phyloP scores from a whole-genome alignment of 2,888 invertebrate species.

The Drosophila anomelani region DNA sequence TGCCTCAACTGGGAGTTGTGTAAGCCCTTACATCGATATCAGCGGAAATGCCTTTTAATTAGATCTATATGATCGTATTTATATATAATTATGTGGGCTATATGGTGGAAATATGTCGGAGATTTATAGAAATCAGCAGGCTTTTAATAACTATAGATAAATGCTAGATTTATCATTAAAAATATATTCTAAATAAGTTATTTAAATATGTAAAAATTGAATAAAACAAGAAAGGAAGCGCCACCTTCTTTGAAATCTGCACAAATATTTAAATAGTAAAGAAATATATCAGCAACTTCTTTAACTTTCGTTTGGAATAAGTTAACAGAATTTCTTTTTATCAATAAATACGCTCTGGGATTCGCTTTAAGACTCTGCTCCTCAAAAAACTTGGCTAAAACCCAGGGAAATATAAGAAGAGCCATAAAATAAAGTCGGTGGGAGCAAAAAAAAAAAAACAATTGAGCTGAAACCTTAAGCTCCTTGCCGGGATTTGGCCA shows the following conservation, averaged over 20 bases:
- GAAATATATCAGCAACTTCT: too few relatives aligned
- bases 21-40: background rate
- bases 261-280: too few relatives aligned
- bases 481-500: constrained; percentile 48
- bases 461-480: constrained; percentile 65
- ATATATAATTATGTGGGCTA: background rate
- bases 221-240: too few relatives aligned
- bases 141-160: background rate
- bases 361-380: background rate
- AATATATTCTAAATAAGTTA: background rate
- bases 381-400: background rate
- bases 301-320: too few relatives aligned
- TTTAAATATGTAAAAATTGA: too few relatives aligned
- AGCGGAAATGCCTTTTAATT: constrained; percentile 1
- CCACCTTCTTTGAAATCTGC: too few relatives aligned
- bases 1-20: constrained; percentile 15
- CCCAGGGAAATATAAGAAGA: constrained; percentile 11
- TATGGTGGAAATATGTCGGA: background rate
- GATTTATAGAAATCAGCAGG: background rate
- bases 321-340: too few relatives aligned
- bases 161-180: background rate
- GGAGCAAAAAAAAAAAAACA: constrained; percentile 21
- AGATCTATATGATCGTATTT: too few relatives aligned
- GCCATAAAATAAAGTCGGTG: constrained; percentile 27
- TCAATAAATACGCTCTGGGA: background rate